phyloP scores from a whole-genome alignment of 2,888 invertebrate genomes.

The Cinara cedri region DNA sequence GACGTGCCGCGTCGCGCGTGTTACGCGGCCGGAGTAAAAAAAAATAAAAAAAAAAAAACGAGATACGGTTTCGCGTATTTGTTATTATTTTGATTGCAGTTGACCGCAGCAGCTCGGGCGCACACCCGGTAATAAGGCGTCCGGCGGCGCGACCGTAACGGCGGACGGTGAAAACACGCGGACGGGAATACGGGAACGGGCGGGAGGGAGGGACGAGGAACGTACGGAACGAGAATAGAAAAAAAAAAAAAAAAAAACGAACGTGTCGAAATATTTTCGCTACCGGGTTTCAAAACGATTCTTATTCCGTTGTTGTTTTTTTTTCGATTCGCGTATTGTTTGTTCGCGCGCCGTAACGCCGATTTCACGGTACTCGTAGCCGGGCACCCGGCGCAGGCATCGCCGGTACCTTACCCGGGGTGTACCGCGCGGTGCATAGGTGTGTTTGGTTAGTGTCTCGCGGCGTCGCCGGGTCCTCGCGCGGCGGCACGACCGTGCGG shows the following conservation, averaged over 20 bases:
- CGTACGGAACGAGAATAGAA: too few species aligned
- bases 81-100: slow-evolving; percentile 42
- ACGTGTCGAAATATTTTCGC: slow-evolving; percentile 55
- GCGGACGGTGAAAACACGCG: too few species aligned
- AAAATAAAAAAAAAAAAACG: background rate
- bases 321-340: too few species aligned
- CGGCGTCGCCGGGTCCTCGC: slow-evolving; percentile 17
- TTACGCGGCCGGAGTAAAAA: too few species aligned
- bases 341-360: background rate
- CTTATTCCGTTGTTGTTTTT: background rate
- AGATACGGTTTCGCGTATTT: too few species aligned
- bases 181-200: too few species aligned
- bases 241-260: slow-evolving; percentile 19
- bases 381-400: background rate
- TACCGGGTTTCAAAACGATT: slow-evolving; percentile 41
- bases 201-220: too few species aligned
- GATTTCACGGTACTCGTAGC: slow-evolving; percentile 54
- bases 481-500: background rate
- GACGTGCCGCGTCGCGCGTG: too few species aligned
- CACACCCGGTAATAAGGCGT: slow-evolving; percentile 1
- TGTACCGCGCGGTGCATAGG: slow-evolving; percentile 15
- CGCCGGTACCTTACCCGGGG: background rate
- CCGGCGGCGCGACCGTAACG: background rate
- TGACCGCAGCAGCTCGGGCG: slow-evolving; percentile 34
- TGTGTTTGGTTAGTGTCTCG: too few species aligned